These are phyloP conservation scores for Lepidurus couesii DNA, from an alignment of 1,140 invertebrate species.

Conservation along the genomic window DNA sequence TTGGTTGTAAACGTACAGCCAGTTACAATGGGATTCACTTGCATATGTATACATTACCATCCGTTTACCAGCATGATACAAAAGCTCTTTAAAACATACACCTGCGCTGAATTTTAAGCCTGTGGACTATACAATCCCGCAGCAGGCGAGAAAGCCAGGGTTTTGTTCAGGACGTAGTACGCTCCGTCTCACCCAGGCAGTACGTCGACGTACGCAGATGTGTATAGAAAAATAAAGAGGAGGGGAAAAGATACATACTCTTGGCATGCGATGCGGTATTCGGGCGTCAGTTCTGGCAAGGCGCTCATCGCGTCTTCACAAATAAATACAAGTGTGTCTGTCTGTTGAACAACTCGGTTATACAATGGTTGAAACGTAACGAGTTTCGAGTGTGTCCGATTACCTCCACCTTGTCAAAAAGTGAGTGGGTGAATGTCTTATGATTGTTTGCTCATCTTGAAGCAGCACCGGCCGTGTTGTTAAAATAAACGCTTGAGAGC, in stretches of 20 bases:
- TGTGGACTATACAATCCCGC: not conserved
- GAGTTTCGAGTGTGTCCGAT: too few relatives aligned
- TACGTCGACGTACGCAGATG: conserved; percentile 17
- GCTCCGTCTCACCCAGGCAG: not conserved
- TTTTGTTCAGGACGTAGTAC: not conserved
- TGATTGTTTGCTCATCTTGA: too few relatives aligned
- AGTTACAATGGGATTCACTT: not conserved
- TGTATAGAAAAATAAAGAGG: not conserved
- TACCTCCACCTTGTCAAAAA: too few relatives aligned
- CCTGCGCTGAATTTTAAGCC: not conserved
- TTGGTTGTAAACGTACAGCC: not conserved
- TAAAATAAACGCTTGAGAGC: too few relatives aligned
- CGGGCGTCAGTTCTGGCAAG: conserved; percentile 1
- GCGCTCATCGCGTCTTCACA: not conserved
- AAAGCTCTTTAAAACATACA: not conserved
- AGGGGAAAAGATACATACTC: conserved; percentile 12
- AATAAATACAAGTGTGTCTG: not conserved
- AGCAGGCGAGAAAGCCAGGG: not conserved
- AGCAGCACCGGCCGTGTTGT: too few relatives aligned
- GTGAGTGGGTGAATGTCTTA: too few relatives aligned
- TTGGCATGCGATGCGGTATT: conserved; percentile 15
- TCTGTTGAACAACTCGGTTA: not conserved
- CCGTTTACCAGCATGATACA: not conserved
- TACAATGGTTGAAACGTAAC: too few relatives aligned
- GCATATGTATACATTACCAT: not conserved